Evolutionary conservation across 1,140 invertebrate species (phyloP), one percentile per base, ranked within the genome.

Genomic region (Drosophila kepulauana): DNA sequence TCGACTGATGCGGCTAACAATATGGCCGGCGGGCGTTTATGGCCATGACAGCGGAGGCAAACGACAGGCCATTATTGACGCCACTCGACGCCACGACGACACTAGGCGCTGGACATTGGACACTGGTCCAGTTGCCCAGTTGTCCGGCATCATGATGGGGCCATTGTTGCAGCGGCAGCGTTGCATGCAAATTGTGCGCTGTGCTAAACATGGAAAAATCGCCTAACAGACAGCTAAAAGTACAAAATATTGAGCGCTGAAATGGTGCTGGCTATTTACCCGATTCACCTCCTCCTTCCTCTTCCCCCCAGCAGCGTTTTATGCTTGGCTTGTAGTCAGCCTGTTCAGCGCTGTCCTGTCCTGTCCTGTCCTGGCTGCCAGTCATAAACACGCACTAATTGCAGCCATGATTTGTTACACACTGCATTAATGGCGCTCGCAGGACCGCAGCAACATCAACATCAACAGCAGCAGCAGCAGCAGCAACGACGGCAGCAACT

Each of bases 321-420:
- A 28, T 52, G 11, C 51, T 8, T 7, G n/a, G 5, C 51, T 33
- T 35, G 5, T 15, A 10, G 13, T 4, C n/a, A 11, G 28, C 51
- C 13, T 15, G 15, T 64, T 48, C 51, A 43, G 69, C 66, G 8
- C 35, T 38, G 35, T 38, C 35, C 35, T 38, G 35, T 38, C 1
- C 35, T 38, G 35, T 8, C 6, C 35, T 38, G 35, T 38, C 35
- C 35, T 57, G 16, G 57, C 58, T 48, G 71, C 72, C 72, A 81
- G 85, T 88, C 85, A 89, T 88, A 88, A 88, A 88, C 85, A 88
- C 85, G 85, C 85, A 85, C 85, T 88, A 88, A 88, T 88, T 88
- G 85, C 85, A 81, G 69, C 85, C 71, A 81, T 89, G 85, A 88
- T 88, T 88, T 88, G 85, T 88, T 76, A 79, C 75, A 84, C 77